A percentile compares a stretch with the other conserved stretches of the same genome.
Conservation (phyloP, 1,140 invertebrate genomes). For the Scylla paramamosain region DNA sequence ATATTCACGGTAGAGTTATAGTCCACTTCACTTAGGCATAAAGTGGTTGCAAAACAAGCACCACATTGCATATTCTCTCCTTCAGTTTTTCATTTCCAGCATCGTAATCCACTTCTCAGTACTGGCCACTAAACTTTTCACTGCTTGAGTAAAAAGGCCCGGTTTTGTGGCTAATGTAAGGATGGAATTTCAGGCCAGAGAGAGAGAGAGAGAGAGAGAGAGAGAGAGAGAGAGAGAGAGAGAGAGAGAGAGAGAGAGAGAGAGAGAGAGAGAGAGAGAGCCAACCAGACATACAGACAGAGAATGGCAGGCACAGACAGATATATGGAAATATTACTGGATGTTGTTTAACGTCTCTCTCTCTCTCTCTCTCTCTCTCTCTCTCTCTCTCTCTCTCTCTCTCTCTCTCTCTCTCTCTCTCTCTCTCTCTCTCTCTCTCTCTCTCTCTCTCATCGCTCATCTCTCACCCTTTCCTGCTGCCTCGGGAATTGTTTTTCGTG, state of each 20-base stretch:
- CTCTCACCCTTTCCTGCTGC: not conserved
- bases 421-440: not conserved
- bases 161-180: not conserved
- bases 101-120: not conserved
- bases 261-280: too few relatives aligned
- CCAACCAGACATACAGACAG: too few relatives aligned
- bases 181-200: not conserved
- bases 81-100: not conserved
- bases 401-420: not conserved
- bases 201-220: too few relatives aligned
- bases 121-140: not conserved
- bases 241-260: too few relatives aligned
- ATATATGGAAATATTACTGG: not conserved
- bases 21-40: too few relatives aligned
- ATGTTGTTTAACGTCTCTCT: not conserved
- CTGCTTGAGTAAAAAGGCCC: not conserved
- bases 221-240: too few relatives aligned
- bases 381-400: constrained; percentile 28
- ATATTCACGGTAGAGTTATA: too few relatives aligned
- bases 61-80: not conserved
- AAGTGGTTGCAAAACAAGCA: not conserved
- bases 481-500: too few relatives aligned
- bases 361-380: constrained; percentile 32
- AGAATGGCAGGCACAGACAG: not conserved
- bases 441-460: not conserved